Percentiles rank a stretch among this genome's conserved stretches.
Evolutionary conservation across 2,888 invertebrate genomes (phyloP).

Genomic region (Calliopum simillimum): DNA sequence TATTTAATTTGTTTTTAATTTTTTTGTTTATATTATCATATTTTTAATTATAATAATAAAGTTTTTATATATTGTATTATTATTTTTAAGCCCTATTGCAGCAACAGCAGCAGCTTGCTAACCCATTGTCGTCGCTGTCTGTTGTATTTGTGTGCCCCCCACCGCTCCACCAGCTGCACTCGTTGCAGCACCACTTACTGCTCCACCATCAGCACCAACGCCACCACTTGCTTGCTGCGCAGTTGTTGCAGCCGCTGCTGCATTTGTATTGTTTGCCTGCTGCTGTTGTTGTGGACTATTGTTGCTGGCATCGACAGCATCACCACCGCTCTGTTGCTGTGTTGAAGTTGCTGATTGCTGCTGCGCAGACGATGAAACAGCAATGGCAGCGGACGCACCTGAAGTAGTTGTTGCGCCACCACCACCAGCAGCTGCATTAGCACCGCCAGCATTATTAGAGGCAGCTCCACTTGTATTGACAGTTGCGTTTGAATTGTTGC

Average conservation of each 20-base stretch:
- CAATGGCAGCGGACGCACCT: slow-evolving; percentile 39
- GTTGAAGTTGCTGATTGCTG: slow-evolving; percentile 40
- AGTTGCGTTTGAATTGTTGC: slow-evolving; percentile 51
- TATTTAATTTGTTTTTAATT: slow-evolving; percentile 41
- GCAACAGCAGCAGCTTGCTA: slow-evolving; percentile 53
- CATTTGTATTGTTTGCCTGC: slow-evolving; percentile 36
- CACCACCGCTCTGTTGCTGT: slow-evolving; percentile 27
- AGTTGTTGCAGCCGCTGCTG: slow-evolving; percentile 41
- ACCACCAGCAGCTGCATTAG: slow-evolving; percentile 44
- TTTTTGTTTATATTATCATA: slow-evolving; percentile 40
- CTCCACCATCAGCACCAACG: background rate
- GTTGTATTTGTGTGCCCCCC: slow-evolving; percentile 52
- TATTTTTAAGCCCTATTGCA: slow-evolving; percentile 44
- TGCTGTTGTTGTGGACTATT: slow-evolving; percentile 44
- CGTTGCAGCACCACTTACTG: slow-evolving; percentile 47
- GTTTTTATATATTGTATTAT: slow-evolving; percentile 31
- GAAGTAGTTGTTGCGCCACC: slow-evolving; percentile 43
- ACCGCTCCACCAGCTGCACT: slow-evolving; percentile 44
- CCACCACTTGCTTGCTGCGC: slow-evolving; percentile 40
- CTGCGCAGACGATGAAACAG: slow-evolving; percentile 41
- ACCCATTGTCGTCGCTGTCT: slow-evolving; percentile 64
- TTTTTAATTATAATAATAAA: slow-evolving; percentile 39
- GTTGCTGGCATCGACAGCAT: slow-evolving; percentile 12
- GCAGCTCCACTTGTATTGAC: slow-evolving; percentile 45
- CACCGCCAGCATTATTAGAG: slow-evolving; percentile 41